Base-by-base conservation (phyloP, 2,888 invertebrate species). In the Sussaba pulchella region DNA sequence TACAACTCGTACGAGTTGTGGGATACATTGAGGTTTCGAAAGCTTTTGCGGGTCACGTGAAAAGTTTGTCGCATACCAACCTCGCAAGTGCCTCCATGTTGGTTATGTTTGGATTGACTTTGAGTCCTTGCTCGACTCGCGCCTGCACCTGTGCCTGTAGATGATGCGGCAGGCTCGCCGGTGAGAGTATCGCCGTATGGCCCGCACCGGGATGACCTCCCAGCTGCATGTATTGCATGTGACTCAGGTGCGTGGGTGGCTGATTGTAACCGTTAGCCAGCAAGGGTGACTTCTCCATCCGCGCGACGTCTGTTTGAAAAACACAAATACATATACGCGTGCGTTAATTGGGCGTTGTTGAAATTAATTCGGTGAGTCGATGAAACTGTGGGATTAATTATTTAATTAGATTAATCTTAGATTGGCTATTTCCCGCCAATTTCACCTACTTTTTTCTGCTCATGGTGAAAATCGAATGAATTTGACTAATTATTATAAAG, bases 221-320 rank as follows among this genome's bases (percentile, higher is more conserved):
- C 92, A 97, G 95, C 92, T 97, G 97, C 97, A 98, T 97, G 93
- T 98, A 97, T 91, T 97, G 98, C 97, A 98, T 97, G 90, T 98
- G 98, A 91, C 97, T 97, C 87, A 97, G 95, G 92, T 97, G 96
- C 81, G 97, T 97, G 77, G 98, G 98, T 79, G 98, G 98, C 86
- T 98, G 98, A 93, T 98, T 98, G 94, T 98, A 98, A 83, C 98
- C 98, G 91, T 98, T 98, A 80, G 98, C 97, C 87, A 98, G 94
- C 47, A 98, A 94, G 36, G 98, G 98, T 19, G 98, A 97, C 93
- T 98, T 98, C 92, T 98, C 98, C 95, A 98, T 94, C 85, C 97
- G 95, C 66, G 96, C 96, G 93, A 97, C 96, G 93, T 97, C 97
- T 97, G 94, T 64, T 31, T 31, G 31, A 94, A 93, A 80, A 88